Base-by-base conservation (phyloP, 2,797 vertebrate species). In the Argyrosomus regius region DNA sequence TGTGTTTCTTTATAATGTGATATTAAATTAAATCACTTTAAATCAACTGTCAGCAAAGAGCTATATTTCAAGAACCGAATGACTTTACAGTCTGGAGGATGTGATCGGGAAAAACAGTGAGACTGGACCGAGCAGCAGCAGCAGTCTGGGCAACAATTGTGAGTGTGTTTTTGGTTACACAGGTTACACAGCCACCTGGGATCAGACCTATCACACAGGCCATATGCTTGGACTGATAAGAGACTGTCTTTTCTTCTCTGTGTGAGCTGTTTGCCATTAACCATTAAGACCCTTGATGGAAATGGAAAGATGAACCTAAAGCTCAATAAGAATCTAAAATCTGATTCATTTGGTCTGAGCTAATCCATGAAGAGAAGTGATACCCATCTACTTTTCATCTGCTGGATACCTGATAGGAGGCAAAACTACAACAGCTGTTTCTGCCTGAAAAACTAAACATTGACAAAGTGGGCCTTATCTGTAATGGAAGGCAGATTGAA, bases 181-280 rank as follows among this genome's bases (percentile, higher is more conserved):
- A 9, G 35, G 72, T 77, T 68, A 16, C 31, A 52, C 59, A n/a
- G 67, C 49, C 84, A 85, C 75, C 68, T 69, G 73, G 57, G 77
- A 71, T 45, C 64, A 75, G 59, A 78, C 56, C 67, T 87, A 78
- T 91, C 78, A 58, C 81, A 64, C 50, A 60, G 77, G 49, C 78
- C 86, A 87, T 86, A n/a, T 91, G 87, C 57, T 83, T 6, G 50
- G 16, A 62, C 65, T n/a, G 90, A 90, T 92, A 89, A 90, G 72
- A 54, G 56, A 18, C 41, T 20, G 12, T 22, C 57, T 75, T 84
- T 85, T 88, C 71, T 86, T 90, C 81, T 68, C 70, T 64, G 46
- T 35, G 63, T 49, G 63, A 81, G 57, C 74, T 66, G 61, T 84
- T 84, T 74, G 89, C 78, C 65, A 60, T 28, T 66, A 60, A 59